Percentiles rank a stretch among this genome's conserved stretches.
Conservation (phyloP, 1,140 invertebrate species). For the Leptonema lineaticorne region DNA sequence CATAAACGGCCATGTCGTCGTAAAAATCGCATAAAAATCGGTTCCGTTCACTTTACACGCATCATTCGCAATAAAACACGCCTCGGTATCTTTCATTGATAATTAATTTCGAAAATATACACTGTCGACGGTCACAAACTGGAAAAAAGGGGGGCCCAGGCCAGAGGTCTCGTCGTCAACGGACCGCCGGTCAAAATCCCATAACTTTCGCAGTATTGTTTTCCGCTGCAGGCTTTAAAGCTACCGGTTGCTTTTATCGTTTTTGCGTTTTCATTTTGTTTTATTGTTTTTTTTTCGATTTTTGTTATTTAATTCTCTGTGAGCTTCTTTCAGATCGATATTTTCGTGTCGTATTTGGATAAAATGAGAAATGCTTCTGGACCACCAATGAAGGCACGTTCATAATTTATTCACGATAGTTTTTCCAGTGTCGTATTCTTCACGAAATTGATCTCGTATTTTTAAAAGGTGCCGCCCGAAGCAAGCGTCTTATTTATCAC, state of each 20-base stretch:
- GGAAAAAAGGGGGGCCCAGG: neutral
- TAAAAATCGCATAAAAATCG: neutral
- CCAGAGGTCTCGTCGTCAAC: neutral
- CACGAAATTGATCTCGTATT: too few species aligned
- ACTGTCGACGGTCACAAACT: neutral
- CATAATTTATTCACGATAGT: too few species aligned
- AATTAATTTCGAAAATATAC: conserved; percentile 22
- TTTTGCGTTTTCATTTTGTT: too few species aligned
- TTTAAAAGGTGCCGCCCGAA: too few species aligned
- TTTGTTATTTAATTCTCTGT: too few species aligned
- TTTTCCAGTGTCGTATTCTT: too few species aligned
- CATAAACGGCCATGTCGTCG: too few species aligned
- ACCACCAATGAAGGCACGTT: neutral
- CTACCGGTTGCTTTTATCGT: neutral
- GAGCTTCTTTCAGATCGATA: too few species aligned
- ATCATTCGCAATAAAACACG: too few species aligned
- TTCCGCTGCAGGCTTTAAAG: neutral
- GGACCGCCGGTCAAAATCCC: neutral
- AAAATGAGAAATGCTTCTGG: neutral
- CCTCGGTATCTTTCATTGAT: neutral
- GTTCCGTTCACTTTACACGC: neutral
- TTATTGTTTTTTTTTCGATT: too few species aligned
- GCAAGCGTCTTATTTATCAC: too few species aligned
- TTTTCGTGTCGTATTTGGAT: neutral
- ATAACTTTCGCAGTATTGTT: too few species aligned